Evolutionary conservation across 2,113 vertebrate genomes (phyloP), one percentile per base, ranked within the genome.

Genomic region (Galbula dea): DNA sequence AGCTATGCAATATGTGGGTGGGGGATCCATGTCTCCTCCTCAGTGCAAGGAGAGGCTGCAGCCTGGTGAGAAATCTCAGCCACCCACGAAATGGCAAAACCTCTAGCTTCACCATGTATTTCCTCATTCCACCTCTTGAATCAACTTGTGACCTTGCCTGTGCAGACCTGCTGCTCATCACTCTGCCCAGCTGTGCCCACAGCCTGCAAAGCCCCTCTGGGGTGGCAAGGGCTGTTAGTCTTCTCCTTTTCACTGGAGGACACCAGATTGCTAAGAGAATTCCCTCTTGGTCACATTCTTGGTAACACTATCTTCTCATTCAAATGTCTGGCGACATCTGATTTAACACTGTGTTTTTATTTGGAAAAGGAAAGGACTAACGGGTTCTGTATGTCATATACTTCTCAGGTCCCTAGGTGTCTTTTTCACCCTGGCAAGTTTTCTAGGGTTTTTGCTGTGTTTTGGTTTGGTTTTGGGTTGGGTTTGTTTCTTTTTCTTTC

Each of bases 21-120:
- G n/a, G 41, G 29, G 49, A 88, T 83, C 75, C 37, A 4, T 58
- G 63, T 80, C 71, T 85, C 49, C 59, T 83, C 23, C 41, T 66
- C 46, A 87, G 1, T 52, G 43, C 54, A 63, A 59, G 52, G 32
- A 80, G 77, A 88, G 75, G 39, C 43, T 59, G 67, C 63, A 93
- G 71, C 89, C 75, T 39, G 4, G 27, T 86, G 87, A 89, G 87
- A 95, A 95, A 93, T 89, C 75, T 89, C 59, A 93, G 67, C 68
- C 76, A 83, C 76, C 89, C 76, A 29, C 88, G 85, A 94, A 91
- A 91, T 89, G 51, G 15, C 72, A 89, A 91, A 94, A 96, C 72
- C 57, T 91, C 72, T 94, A 72, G 30, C 85, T 96, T 59, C 72
- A 52, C 71, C 61, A 51, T 43, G 46, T 3, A 0, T 88, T 92